Base-by-base conservation (phyloP, 2,797 vertebrate genomes). In the Heteromormyrus szaboi region DNA sequence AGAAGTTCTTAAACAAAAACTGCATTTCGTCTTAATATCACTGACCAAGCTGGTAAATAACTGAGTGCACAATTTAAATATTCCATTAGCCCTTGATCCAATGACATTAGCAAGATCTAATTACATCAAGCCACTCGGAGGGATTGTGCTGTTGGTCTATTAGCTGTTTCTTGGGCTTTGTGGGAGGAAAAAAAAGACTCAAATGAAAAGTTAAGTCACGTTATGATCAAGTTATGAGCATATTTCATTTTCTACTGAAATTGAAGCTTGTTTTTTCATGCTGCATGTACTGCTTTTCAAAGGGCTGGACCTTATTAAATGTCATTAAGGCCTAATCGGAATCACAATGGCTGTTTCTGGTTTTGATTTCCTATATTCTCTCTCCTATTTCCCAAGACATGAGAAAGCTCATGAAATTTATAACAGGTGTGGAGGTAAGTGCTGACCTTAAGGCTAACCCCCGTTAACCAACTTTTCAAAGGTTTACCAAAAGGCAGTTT, bases 271-370 rank as follows among this genome's bases (percentile, higher is more conserved):
- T 37, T 89, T 91, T 86, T 79, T 41, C 41, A 19, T 44, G 51
- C 29, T 3, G 33, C 33, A 86, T 44, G 19, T 3, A 65, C n/a
- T 41, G 12, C 5, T 87, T 81, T 89, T 89, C 56, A 50, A 88
- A 89, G 87, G 72, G 53, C 29, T 62, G 44, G 88, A 81, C 86
- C 44, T 89, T 68, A 91, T 91, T 88, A 88, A 91, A 88, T 11
- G 72, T 54, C 7, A 14, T 84, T 88, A 37, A 37, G 14, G 85
- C 41, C 51, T 62, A 85, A 90, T 90, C 44, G 48, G 85, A 79
- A 90, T 9, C 89, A 90, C 62, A 84, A 62, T 46, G 12, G 44
- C 85, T 41, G 17, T 68, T 65, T 76, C 56, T 84, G 59, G 6
- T 76, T 89, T 19, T 88, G 14, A 89, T 87, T 59, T 76, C n/a